A percentile compares a stretch with the other conserved stretches of the same genome.
phyloP scores from a whole-genome alignment of 1,140 invertebrate genomes.

The Varroa destructor region DNA sequence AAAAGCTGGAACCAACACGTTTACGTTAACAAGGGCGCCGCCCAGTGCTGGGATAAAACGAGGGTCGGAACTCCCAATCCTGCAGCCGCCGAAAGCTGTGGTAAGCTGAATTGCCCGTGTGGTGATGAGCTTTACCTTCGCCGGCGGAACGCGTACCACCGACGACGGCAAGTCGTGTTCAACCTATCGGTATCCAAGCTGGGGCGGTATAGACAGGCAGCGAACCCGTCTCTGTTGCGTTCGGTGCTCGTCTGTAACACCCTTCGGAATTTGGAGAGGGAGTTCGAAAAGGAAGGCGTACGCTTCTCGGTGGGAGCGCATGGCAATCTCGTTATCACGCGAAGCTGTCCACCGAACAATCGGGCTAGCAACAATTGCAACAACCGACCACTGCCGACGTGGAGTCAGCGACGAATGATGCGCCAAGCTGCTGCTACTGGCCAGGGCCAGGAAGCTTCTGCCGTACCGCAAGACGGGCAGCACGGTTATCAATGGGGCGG shows the following conservation, averaged over 20 bases:
- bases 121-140: conserved; percentile 21
- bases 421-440: conserved; percentile 30
- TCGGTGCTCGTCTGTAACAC: conserved; percentile 91
- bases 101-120: conserved; percentile 16
- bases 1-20: conserved; percentile 21
- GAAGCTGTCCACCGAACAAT: conserved; percentile 31
- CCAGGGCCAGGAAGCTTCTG: conserved; percentile 28
- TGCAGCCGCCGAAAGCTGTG: conserved; percentile 1
- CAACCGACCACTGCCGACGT: conserved; percentile 10
- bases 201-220: conserved; percentile 66
- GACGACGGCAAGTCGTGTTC: conserved; percentile 69
- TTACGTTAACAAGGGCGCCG: background rate
- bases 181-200: conserved; percentile 85
- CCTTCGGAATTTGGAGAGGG: conserved; percentile 69
- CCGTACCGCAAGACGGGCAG: conserved; percentile 33
- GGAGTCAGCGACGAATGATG: conserved; percentile 24
- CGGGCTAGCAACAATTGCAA: conserved; percentile 29
- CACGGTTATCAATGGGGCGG: background rate
- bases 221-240: conserved; percentile 72
- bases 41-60: conserved; percentile 16
- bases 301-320: conserved; percentile 20
- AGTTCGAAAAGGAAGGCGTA: conserved; percentile 66
- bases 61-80: background rate
- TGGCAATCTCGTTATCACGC: conserved; percentile 21
- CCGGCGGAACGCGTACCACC: conserved; percentile 50